Base-by-base conservation (phyloP, 2,888 invertebrate genomes). In the Caenorhabditis virilis region DNA sequence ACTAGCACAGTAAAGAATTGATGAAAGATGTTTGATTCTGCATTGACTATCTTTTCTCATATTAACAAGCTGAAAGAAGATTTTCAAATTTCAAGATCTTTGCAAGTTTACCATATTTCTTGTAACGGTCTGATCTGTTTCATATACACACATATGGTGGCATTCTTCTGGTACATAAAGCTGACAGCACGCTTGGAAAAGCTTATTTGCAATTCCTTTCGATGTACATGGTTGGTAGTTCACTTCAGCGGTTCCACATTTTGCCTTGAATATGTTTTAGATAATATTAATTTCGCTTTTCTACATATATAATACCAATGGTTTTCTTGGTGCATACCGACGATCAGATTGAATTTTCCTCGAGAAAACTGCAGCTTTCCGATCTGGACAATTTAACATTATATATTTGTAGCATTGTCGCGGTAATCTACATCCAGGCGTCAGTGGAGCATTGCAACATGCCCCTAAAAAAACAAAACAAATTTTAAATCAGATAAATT, bases 1-100 rank as follows among this genome's bases (percentile, higher is more conserved):
- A 43, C 76, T 76, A 39, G 80, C 80, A 49, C 80, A 80, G 56
- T 76, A 80, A 33, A 80, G 69, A 53, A 80, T 77, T n/a, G 80
- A 66, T 5, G 79, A 78, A 6, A 80, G 58, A 58, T 80, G 69
- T 57, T 79, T 81, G 49, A 80, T 69, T 7, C 71, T 59, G 56
- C 80, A 80, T 43, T 73, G 63, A 42, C 58, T 62, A 27, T 76
- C 64, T 25, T 62, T 67, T 9, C 74, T 57, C 61, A 81, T 56
- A 27, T 72, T 67, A 38, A 74, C 73, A 46, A 80, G 53, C 79
- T 79, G 63, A 25, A 77, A 65, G 13, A 25, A 39, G 38, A 2
- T 48, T 35, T 22, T 25, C 11, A 45, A n/a, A 22, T 38, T 38
- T 23, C 23, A 42, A 42, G 23, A 23, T 42, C 23, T 42, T 47